These are phyloP conservation scores for Argentina silus DNA, from an alignment of 2,797 vertebrate genomes.

Conservation along the genomic window DNA sequence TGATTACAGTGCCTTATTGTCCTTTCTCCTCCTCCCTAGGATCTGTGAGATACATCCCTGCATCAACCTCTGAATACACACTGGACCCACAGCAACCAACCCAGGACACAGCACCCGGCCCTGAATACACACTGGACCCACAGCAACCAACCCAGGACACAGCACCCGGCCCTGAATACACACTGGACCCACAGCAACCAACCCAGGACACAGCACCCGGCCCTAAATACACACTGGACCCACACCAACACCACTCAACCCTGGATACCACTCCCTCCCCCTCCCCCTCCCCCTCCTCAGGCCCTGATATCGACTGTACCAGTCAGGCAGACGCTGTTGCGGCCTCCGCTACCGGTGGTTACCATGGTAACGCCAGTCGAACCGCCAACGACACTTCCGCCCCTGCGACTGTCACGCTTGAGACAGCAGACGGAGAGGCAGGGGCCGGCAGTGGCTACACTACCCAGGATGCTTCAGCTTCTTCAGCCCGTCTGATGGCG, in stretches of 20 bases:
- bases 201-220: neutral
- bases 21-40: neutral
- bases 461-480: neutral
- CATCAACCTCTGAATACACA: no score
- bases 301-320: neutral
- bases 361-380: neutral
- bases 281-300: neutral
- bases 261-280: neutral
- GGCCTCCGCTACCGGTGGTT: neutral
- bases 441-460: neutral
- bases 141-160: neutral
- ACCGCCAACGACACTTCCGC: neutral
- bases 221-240: no score
- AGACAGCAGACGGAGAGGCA: neutral
- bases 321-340: neutral
- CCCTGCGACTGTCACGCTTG: neutral
- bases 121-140: neutral
- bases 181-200: neutral
- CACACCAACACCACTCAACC: neutral
- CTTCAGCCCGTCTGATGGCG: neutral
- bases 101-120: neutral
- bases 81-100: neutral
- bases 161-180: neutral
- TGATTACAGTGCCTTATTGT: neutral
- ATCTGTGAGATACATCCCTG: neutral